These are phyloP conservation scores for Choloepus hoffmanni DNA, from an alignment of 2,113 vertebrate species.

Conservation along the genomic window DNA sequence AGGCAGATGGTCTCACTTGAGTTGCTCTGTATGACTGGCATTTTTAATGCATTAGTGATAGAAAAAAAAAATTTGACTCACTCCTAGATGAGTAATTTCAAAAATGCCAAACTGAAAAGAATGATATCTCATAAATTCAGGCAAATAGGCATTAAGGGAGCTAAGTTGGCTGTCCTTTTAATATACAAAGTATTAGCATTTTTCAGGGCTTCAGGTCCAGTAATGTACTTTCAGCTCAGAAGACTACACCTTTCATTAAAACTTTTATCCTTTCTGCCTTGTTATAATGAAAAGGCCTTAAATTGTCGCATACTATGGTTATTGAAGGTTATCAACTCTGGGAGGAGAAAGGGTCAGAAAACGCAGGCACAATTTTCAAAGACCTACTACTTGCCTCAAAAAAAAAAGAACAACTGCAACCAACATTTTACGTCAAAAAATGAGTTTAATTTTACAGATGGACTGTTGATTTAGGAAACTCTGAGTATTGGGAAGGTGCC, in stretches of 20 bases:
- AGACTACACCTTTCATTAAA: conserved; percentile 51
- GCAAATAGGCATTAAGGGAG: conserved; percentile 61
- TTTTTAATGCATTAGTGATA: conserved; percentile 72
- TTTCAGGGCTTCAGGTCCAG: background rate
- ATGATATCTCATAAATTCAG: conserved; percentile 72
- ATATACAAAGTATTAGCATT: conserved; percentile 69
- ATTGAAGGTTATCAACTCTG: background rate
- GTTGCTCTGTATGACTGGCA: conserved; percentile 57
- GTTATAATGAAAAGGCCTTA: conserved; percentile 61
- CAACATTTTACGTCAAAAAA: conserved; percentile 16
- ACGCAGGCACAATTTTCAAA: conserved; percentile 26
- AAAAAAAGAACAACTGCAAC: background rate
- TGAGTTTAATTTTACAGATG: background rate
- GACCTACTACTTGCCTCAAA: conserved; percentile 1
- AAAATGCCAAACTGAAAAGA: conserved; percentile 72
- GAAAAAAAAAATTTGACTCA: conserved; percentile 53
- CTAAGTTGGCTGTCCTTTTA: conserved; percentile 64
- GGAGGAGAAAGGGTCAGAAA: background rate
- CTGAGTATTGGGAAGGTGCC: background rate
- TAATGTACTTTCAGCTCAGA: conserved; percentile 33
- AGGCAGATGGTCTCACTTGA: conserved; percentile 69
- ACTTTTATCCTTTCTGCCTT: conserved; percentile 60
- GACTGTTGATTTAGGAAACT: background rate
- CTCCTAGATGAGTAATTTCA: conserved; percentile 68
- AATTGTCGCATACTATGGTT: conserved; percentile 38